Conservation (phyloP, 2,888 invertebrate genomes). For the Lacanobia oleracea region DNA sequence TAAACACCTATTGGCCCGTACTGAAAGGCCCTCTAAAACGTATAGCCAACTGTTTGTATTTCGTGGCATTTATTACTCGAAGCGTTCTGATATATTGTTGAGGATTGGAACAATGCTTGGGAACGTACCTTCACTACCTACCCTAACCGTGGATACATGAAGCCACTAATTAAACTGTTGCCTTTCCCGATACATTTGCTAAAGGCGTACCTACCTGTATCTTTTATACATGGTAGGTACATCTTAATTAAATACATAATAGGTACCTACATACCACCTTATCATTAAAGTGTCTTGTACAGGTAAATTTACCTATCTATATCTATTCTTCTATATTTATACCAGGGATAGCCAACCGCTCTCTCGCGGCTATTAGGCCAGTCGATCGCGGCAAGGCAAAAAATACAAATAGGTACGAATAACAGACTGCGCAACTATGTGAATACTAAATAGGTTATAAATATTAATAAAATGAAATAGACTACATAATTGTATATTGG, state of each 20-base stretch:
- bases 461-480: too few species aligned
- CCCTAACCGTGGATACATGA: conserved; percentile 7
- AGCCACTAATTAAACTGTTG: conserved; percentile 54
- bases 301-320: background rate
- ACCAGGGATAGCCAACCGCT: too few species aligned
- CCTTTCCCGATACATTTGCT: conserved; percentile 52
- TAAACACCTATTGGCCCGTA: background rate
- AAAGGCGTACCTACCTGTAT: background rate
- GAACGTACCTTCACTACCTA: conserved; percentile 11
- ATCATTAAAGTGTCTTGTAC: conserved; percentile 3
- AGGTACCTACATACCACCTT: background rate
- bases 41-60: conserved; percentile 11
- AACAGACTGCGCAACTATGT: too few species aligned
- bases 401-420: too few species aligned
- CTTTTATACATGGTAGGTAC: conserved; percentile 3
- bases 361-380: too few species aligned
- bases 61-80: conserved; percentile 23
- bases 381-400: too few species aligned
- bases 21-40: background rate
- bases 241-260: conserved; percentile 5
- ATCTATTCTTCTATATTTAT: too few species aligned
- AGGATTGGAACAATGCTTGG: conserved; percentile 43
- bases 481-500: too few species aligned
- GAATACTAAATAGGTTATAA: too few species aligned
- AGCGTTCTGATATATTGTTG: conserved; percentile 42